Base-by-base conservation (phyloP, 1,140 invertebrate species). In the Notospermus geniculatus region DNA sequence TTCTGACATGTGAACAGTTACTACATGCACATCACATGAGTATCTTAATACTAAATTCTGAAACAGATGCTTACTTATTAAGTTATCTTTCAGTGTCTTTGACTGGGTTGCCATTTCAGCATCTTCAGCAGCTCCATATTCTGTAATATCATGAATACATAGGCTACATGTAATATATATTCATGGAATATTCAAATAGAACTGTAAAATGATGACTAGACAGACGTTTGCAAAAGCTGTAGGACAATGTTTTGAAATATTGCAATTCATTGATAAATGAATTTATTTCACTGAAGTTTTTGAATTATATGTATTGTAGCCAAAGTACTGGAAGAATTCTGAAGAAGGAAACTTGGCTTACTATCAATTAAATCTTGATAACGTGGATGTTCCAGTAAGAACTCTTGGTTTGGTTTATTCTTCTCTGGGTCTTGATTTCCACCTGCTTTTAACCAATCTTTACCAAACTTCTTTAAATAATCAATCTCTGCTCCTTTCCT, bases 401-500 rank as follows among this genome's bases (percentile, higher is more conserved):
- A 95, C 39, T 86, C 80, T 2, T 54, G 5, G 58, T 63, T 72
- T 54, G 70, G 70, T 19, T 71, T 69, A 59, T 67, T 71, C 54
- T 71, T 66, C 32, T 62, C 53, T 27, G 60, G 36, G 60, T 78
- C 71, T 60, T 69, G 61, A 64, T 72, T 82, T 15, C 75, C 75
- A 9, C 79, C 84, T 19, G 77, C 68, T 67, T 84, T 80, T 41
- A 88, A 79, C 90, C 91, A 94, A 56, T 88, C 85, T 23, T 84
- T 77, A 0, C 88, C 88, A 81, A 88, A 89, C 23, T 87, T 85
- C 80, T 93, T 94, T 69, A 93, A 80, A 74, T 93, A 93, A 81
- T 94, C 92, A 62, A 92, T 89, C 73, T 93, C 91, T 0, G 92
- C 89, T n/a, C 90, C 91, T 71, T 88, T 84, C 63, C 90, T 85